Percentiles rank a stretch among this genome's conserved stretches.
Evolutionary conservation across 1,140 invertebrate species (phyloP).

Genomic region (Drosophila carrolli): DNA sequence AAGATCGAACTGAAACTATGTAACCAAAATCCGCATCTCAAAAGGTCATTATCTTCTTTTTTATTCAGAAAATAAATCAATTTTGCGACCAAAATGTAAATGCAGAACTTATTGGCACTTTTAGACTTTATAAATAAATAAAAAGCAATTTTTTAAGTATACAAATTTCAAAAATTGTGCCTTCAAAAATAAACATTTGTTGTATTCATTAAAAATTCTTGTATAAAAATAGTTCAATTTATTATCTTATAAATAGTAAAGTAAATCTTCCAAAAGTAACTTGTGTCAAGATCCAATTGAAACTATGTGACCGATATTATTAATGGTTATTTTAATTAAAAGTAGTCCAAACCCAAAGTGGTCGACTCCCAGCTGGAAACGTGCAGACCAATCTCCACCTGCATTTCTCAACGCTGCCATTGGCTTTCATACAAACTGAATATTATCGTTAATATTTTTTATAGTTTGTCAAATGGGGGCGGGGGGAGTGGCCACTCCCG

Average conservation of each 20-base stretch:
- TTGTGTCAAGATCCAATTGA: neutral
- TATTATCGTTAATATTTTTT: slow-evolving; percentile 34
- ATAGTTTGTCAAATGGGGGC: slow-evolving; percentile 37
- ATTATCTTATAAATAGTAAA: neutral
- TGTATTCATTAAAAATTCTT: neutral
- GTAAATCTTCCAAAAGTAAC: neutral
- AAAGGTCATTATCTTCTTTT: too few relatives aligned
- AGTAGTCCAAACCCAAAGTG: neutral
- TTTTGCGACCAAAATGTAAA: too few relatives aligned
- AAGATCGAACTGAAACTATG: too few relatives aligned
- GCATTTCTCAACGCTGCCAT: slow-evolving; percentile 14
- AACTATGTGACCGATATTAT: slow-evolving; percentile 1
- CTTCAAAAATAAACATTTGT: neutral
- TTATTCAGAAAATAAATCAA: too few relatives aligned
- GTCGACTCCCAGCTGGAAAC: neutral
- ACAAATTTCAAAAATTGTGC: too few relatives aligned
- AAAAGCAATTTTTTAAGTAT: too few relatives aligned
- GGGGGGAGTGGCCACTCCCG: slow-evolving; percentile 26
- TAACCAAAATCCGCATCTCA: too few relatives aligned
- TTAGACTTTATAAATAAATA: too few relatives aligned
- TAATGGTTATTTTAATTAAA: slow-evolving; percentile 25
- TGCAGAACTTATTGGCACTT: too few relatives aligned
- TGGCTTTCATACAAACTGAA: slow-evolving; percentile 27
- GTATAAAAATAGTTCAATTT: neutral
- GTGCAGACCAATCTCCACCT: neutral